A percentile compares a stretch with the other conserved stretches of the same genome.
Conservation (phyloP, 2,888 invertebrate species). For the Eupithecia insigniata region DNA sequence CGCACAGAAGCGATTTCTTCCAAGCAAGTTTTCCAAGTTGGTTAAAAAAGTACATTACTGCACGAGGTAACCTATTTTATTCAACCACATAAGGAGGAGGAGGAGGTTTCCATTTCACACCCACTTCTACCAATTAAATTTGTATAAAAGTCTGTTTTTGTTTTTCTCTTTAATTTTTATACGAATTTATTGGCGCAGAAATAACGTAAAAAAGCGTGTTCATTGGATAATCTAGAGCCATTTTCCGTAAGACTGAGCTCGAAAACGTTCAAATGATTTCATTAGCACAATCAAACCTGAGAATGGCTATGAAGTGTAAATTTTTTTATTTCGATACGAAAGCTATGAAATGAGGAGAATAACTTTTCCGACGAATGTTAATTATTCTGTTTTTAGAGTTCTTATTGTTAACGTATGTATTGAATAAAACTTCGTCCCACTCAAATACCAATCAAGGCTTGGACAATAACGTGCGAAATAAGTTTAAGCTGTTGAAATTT, state of each 20-base stretch:
- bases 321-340: not conserved
- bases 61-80: not conserved
- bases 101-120: not conserved
- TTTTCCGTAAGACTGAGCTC: conserved; percentile 10
- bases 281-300: conserved; percentile 14
- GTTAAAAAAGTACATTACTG: too few species aligned
- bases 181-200: conserved; percentile 1
- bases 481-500: not conserved
- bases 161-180: too few species aligned
- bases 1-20: too few species aligned
- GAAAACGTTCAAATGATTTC: conserved; percentile 17
- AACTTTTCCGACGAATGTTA: not conserved
- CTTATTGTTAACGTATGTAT: too few species aligned
- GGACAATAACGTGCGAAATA: not conserved
- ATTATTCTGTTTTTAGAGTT: not conserved
- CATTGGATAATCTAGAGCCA: conserved; percentile 8
- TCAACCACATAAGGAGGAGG: not conserved
- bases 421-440: not conserved
- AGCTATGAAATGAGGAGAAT: not conserved
- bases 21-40: too few species aligned
- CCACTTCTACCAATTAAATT: too few species aligned
- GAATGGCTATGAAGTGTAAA: not conserved
- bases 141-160: too few species aligned
- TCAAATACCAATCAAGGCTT: not conserved
- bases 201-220: conserved; percentile 6